Evolutionary conservation across 23 tunicate genomes (phyloP).

Genomic region (Oikopleura albicans): DNA sequence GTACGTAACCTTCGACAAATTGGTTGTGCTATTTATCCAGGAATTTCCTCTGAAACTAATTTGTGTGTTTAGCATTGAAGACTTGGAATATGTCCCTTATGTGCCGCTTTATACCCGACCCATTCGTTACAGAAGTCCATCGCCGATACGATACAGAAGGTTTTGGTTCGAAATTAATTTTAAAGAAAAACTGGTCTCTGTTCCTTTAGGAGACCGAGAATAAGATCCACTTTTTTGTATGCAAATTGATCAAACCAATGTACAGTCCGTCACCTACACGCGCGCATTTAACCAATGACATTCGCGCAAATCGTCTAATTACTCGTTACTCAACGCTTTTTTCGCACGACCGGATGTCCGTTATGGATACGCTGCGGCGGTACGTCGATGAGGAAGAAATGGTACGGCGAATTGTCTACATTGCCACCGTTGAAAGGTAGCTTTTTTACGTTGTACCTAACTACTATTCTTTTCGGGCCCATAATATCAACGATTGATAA

Average conservation of each 20-base stretch:
- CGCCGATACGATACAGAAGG: slow-evolving; percentile 2
- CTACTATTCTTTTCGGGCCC: no score
- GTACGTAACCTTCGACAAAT: no score
- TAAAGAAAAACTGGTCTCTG: no score
- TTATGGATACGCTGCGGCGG: slow-evolving; percentile 67
- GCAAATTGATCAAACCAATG: no score
- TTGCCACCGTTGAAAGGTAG: slow-evolving; percentile 27
- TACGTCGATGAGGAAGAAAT: slow-evolving; percentile 80
- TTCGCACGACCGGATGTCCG: slow-evolving; percentile 45
- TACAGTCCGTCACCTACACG: slow-evolving; percentile 59
- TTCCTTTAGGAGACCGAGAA: no score
- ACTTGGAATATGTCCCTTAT: background rate
- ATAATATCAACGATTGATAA: no score
- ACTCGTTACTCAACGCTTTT: slow-evolving; percentile 77
- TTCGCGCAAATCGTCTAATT: slow-evolving; percentile 70
- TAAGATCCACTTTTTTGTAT: no score
- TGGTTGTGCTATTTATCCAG: no score
- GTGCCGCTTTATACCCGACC: no score
- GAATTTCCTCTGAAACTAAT: no score
- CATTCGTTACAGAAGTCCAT: background rate
- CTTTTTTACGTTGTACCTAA: no score
- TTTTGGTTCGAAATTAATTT: background rate
- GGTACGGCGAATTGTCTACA: slow-evolving; percentile 77
- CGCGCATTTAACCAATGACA: slow-evolving; percentile 76
- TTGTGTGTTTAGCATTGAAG: background rate